phyloP scores from a whole-genome alignment of 2,888 invertebrate species.

The Synanthedon myopaeformis region DNA sequence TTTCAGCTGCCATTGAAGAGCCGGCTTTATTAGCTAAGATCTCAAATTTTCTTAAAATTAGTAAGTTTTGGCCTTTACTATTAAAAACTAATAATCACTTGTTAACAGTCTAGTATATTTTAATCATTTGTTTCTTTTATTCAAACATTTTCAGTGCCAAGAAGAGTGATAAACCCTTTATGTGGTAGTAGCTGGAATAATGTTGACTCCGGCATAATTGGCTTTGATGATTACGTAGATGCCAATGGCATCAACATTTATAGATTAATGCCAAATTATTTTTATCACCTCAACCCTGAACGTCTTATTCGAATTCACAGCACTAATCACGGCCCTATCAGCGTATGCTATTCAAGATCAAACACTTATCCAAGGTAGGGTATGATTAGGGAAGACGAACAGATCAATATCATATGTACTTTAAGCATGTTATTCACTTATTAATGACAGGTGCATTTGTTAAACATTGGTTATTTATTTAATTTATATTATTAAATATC shows the following conservation, averaged over 20 bases:
- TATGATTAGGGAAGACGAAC: background rate
- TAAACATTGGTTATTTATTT: no score
- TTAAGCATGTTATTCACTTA: no score
- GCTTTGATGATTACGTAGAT: conserved; percentile 72
- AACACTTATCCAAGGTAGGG: conserved; percentile 10
- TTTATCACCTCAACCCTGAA: conserved; percentile 58
- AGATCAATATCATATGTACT: no score
- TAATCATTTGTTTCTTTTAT: no score
- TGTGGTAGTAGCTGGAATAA: conserved; percentile 61
- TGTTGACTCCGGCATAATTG: conserved; percentile 47
- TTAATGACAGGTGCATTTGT: no score
- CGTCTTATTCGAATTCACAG: conserved; percentile 56
- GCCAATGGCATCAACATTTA: conserved; percentile 76
- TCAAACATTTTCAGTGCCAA: conserved; percentile 30
- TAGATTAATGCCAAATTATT: conserved; percentile 79
- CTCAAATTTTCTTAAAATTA: conserved; percentile 2
- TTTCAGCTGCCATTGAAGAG: conserved; percentile 4
- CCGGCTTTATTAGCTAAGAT: conserved; percentile 4
- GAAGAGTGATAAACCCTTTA: conserved; percentile 72
- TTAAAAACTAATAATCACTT: no score
- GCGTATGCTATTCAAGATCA: conserved; percentile 69
- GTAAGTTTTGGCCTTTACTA: background rate
- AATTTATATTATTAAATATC: no score
- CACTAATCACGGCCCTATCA: conserved; percentile 46
- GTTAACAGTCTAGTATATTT: no score